Evolutionary conservation across 2,888 invertebrate genomes (phyloP).

Genomic region (Megastigmus dorsalis): DNA sequence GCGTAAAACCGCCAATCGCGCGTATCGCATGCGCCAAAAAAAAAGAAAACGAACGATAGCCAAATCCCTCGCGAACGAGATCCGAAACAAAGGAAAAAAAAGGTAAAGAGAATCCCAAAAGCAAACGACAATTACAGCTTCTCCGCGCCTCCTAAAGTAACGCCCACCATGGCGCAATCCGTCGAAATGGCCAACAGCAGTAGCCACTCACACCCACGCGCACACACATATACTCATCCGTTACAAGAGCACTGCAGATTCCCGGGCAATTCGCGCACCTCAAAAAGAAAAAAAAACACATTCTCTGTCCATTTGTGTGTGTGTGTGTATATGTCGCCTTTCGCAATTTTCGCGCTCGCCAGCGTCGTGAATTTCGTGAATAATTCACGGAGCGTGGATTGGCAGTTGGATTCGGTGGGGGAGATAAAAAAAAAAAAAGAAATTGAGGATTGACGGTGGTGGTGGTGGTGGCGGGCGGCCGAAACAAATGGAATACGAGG

Average conservation of each 20-base stretch:
- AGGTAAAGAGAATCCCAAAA: not conserved
- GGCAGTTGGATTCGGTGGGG: conserved; percentile 30
- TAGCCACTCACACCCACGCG: no score
- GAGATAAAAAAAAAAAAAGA: not conserved
- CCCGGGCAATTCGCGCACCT: not conserved
- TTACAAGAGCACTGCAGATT: not conserved
- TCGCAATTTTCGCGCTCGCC: conserved; percentile 33
- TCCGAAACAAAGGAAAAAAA: not conserved
- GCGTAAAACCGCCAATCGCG: no score
- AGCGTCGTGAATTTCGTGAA: conserved; percentile 53
- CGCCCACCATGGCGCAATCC: not conserved
- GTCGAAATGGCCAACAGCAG: not conserved
- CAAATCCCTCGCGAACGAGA: not conserved
- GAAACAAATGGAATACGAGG: conserved; percentile 57
- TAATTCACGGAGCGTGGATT: conserved; percentile 51
- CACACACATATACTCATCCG: no score
- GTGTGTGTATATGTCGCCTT: not conserved
- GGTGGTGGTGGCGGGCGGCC: not conserved
- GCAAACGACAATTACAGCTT: not conserved
- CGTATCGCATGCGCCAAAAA: no score
- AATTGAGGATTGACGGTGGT: not conserved
- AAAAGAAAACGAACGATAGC: no score
- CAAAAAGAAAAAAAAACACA: not conserved
- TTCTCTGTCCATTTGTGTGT: no score
- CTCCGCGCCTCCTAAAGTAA: not conserved